Conservation (phyloP, 2,797 vertebrate genomes). For the Mastacembelus armatus region DNA sequence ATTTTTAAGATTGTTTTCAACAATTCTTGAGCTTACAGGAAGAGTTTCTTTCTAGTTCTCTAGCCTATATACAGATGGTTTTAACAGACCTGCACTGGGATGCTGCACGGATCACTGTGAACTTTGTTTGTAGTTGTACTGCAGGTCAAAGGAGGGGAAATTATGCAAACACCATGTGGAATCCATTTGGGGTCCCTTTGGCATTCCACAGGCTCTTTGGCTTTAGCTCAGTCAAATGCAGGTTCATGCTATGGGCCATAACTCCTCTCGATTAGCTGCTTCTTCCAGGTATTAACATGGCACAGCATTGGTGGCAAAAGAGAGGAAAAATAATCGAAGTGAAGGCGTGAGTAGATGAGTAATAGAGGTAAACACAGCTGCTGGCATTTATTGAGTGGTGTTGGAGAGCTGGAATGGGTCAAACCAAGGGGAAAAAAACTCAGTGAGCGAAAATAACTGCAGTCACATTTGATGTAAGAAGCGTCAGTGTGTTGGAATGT, state of each 20-base stretch:
- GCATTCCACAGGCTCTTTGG: conserved; percentile 64
- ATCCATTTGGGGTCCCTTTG: conserved; percentile 73
- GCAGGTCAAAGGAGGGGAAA: conserved; percentile 75
- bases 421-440: conserved; percentile 62
- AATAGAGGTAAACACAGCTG: conserved; percentile 83
- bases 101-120: conserved; percentile 59
- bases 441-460: conserved; percentile 67
- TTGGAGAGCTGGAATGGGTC: conserved; percentile 69
- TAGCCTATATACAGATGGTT: conserved; percentile 46
- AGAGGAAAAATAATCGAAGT: conserved; percentile 56
- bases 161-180: conserved; percentile 83
- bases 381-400: conserved; percentile 75
- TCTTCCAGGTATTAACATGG: conserved; percentile 56
- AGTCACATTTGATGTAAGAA: conserved; percentile 66
- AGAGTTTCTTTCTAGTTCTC: conserved; percentile 43
- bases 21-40: conserved; percentile 25
- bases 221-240: conserved; percentile 41
- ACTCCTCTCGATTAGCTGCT: conserved; percentile 59
- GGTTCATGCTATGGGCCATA: conserved; percentile 49
- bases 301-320: conserved; percentile 46
- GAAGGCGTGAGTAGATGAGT: conserved; percentile 72
- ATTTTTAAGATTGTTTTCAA: conserved; percentile 43
- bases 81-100: conserved; percentile 62
- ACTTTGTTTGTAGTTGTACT: conserved; percentile 72
- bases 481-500: conserved; percentile 69